Evolutionary conservation across 2,888 invertebrate genomes (phyloP).

Genomic region (Dicyrtomina minuta): DNA sequence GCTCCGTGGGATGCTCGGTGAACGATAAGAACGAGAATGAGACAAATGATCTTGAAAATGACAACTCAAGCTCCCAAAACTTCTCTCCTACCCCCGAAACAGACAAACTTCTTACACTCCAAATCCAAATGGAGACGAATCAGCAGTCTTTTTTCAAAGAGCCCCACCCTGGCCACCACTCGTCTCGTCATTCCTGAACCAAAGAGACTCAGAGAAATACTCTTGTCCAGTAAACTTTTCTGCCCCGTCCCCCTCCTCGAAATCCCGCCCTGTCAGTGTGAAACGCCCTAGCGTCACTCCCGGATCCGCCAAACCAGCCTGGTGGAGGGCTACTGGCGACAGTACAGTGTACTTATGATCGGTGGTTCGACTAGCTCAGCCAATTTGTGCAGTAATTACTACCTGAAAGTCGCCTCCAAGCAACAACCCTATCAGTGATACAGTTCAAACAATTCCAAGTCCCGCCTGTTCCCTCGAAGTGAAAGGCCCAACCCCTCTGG

Average conservation of each 20-base stretch:
- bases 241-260: conserved; percentile 22
- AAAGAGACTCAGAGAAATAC: conserved; percentile 45
- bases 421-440: background rate
- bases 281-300: no score
- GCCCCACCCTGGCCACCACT: conserved; percentile 33
- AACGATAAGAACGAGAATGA: no score
- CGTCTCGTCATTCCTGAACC: conserved; percentile 45
- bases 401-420: background rate
- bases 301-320: no score
- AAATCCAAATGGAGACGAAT: no score
- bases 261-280: conserved; percentile 6
- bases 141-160: conserved; percentile 24
- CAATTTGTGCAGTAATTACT: background rate
- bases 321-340: no score
- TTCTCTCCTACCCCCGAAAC: conserved; percentile 51
- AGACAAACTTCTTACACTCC: conserved; percentile 40
- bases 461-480: no score
- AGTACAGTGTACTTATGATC: background rate
- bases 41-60: conserved; percentile 47
- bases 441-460: no score
- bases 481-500: no score
- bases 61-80: conserved; percentile 53
- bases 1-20: conserved; percentile 81
- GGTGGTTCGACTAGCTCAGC: no score
- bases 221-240: conserved; percentile 11